Evolutionary conservation across 2,888 invertebrate genomes (phyloP), one percentile per base, ranked within the genome.

Genomic region (Aphidius colemani): DNA sequence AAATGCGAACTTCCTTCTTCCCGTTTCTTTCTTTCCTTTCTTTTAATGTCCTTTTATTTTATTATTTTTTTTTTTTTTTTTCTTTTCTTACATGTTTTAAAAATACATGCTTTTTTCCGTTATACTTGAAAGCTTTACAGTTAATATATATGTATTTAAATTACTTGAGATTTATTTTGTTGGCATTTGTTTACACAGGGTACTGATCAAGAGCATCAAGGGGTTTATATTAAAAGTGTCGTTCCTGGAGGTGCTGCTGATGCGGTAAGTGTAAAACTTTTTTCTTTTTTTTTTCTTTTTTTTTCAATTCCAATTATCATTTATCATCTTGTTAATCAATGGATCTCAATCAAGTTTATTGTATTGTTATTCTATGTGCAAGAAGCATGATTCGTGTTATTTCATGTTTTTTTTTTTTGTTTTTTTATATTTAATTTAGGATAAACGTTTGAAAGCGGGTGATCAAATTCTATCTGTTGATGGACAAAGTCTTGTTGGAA

Each of bases 181-280:
- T 50, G 30, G 3, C 57, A 9, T 41, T 73, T 85, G 85, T 44
- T 39, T 65, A 82, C 83, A 11, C 79, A 90, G 88, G 92, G 92
- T 39, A 88, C 90, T 58, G 90, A 90, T 6, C 92, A 93, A 78
- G 88, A 89, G 75, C 89, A 95, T 73, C 86, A 96, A 67, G 98
- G 99, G 53, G 99, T 99, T 81, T 99, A 98, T 85, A 96, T 99
- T 70, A 99, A 99, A 85, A 97, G 97, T 18, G 98, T 99, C 41
- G 98, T 99, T 48, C 91, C 95, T 66, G 96, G 94, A 62, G 95
- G 95, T 49, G 94, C 95, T 64, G 95, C 95, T 4, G 94, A 94
- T 80, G 90, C 91, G 64, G 86, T 85, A 77, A 85, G 84, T 84
- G 41, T 41, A 40, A 30, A 4, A 30, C 3, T 30, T 30, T 30